Evolutionary conservation across 1,140 invertebrate genomes (phyloP).

Genomic region (Drosophila cardini): DNA sequence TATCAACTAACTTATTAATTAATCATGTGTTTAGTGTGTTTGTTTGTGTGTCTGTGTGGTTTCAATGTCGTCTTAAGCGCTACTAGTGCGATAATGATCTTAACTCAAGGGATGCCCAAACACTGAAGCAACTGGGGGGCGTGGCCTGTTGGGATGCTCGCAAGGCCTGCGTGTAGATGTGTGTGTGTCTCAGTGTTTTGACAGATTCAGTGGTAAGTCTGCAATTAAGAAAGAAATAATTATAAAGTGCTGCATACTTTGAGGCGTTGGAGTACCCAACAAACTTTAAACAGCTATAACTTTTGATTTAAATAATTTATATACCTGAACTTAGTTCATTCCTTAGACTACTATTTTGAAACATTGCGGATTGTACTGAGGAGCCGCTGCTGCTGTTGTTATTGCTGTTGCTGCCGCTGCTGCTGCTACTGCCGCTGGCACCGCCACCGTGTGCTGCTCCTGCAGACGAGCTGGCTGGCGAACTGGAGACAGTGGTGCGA

Average conservation of each 20-base stretch:
- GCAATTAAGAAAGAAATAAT: conserved; percentile 26
- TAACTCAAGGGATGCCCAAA: conserved; percentile 70
- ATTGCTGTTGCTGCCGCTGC: conserved; percentile 45
- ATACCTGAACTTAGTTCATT: conserved; percentile 84
- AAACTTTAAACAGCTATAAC: no score
- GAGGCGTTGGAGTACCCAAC: no score
- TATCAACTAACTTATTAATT: conserved; percentile 67
- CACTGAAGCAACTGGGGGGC: conserved; percentile 65
- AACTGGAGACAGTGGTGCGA: conserved; percentile 69
- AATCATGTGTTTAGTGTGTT: conserved; percentile 48
- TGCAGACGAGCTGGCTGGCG: conserved; percentile 63
- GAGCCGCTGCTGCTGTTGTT: conserved; percentile 43
- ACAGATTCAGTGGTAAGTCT: conserved; percentile 84
- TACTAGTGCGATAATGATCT: conserved; percentile 76
- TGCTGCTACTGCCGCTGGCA: conserved; percentile 42
- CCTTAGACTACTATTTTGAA: conserved; percentile 80
- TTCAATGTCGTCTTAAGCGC: conserved; percentile 72
- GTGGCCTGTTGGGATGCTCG: conserved; percentile 29
- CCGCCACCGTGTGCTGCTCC: conserved; percentile 37
- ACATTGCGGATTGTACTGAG: conserved; percentile 72
- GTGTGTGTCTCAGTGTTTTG: conserved; percentile 78
- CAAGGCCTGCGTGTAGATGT: not conserved
- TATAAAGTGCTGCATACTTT: not conserved
- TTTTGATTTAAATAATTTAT: no score
- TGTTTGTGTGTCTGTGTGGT: conserved; percentile 29